Base-by-base conservation (phyloP, 2,113 vertebrate species). In the Origma solitaria region DNA sequence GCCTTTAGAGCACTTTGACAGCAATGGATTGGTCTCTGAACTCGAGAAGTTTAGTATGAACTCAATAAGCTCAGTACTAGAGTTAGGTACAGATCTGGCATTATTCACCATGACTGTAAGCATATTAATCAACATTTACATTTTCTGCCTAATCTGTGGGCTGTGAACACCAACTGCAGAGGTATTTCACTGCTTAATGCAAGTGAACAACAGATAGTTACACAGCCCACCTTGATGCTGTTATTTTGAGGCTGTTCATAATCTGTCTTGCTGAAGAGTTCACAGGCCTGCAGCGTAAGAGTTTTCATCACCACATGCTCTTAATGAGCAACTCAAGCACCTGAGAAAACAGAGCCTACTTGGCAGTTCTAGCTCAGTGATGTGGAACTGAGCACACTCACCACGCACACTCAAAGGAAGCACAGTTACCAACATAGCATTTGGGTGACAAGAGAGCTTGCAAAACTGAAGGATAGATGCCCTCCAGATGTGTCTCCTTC, bases 301-400 rank as follows among this genome's bases (percentile, higher is more conserved):
- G 24, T 54, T 92, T 91, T 86, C n/a, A 84, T 64, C 65, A 73
- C 19, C 14, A 45, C 14, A 4, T 47, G 56, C 61, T 61, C 35
- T 51, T 79, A 82, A 89, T 11, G 62, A 95, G 62, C 30, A 82
- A 13, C 37, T 42, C 33, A 11, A 65, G 35, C n/a, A 77, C 45
- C 66, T 91, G 75, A 95, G 61, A 72, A 85, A 94, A 88, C 54
- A 88, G 25, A 82, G 66, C 25, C 53, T 58, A 6, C 37, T 25
- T 65, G 53, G 45, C 65, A 71, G 44, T 13, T 37, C 51, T 9
- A n/a, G 61, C 24, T 85, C 66, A 42, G 42, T 10, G 28, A 35
- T 24, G 44, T 5, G 33, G 13, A 7, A 8, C 7, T 72, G 77
- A 57, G 73, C 54, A 77, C 60, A 10, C 35, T 64, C 15, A 15